Evolutionary conservation across 2,888 invertebrate species (phyloP).

Genomic region (Plagiodera versicolora): DNA sequence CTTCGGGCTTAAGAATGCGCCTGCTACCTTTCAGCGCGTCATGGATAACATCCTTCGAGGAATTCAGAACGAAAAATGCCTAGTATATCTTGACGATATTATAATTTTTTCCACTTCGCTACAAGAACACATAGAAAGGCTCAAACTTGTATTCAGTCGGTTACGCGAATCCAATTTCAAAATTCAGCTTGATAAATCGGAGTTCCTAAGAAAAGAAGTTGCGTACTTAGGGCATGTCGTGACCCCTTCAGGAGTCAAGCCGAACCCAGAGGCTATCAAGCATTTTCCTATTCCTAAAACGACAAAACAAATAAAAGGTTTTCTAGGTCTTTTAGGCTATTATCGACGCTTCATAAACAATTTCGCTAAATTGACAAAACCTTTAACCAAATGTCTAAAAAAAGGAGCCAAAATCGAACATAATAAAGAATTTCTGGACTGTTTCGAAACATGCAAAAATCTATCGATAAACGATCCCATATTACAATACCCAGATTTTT

Average conservation of each 20-base stretch:
- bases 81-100: conserved; percentile 33
- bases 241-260: conserved; percentile 23
- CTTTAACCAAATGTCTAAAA: conserved; percentile 26
- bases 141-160: conserved; percentile 10
- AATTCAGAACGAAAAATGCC: conserved; percentile 23
- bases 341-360: conserved; percentile 28
- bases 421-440: conserved; percentile 17
- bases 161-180: conserved; percentile 17
- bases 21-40: too few species aligned
- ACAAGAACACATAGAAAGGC: conserved; percentile 14
- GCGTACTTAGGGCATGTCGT: conserved; percentile 26
- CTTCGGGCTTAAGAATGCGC: too few species aligned
- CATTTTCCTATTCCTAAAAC: conserved; percentile 33
- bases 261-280: conserved; percentile 28
- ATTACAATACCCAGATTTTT: conserved; percentile 35
- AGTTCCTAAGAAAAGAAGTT: conserved; percentile 24
- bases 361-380: conserved; percentile 32
- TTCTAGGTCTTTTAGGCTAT: conserved; percentile 31
- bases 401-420: conserved; percentile 24
- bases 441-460: conserved; percentile 29
- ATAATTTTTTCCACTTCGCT: conserved; percentile 11
- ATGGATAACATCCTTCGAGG: too few species aligned
- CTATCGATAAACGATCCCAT: conserved; percentile 29
- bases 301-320: conserved; percentile 30
- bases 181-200: conserved; percentile 28